Evolutionary conservation across 2,888 invertebrate genomes (phyloP), one percentile per base, ranked within the genome.

Genomic region (Eupithecia exiguata): DNA sequence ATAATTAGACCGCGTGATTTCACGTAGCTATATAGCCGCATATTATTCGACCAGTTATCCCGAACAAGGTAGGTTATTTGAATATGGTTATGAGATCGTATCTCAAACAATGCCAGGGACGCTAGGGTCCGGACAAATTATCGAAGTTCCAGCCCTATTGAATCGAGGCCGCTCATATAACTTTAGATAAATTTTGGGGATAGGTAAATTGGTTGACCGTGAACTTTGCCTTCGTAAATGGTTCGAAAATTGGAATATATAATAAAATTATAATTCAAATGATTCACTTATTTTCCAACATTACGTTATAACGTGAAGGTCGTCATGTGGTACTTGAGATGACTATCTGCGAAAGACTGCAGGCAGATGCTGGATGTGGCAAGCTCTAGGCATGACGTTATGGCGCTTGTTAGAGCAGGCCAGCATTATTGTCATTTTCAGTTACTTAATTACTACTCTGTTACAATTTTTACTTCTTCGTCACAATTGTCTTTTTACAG

Each of bases 71-170:
- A 18, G 30, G 35, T 62, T 62, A 70, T 67, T 74, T 70, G 62
- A 70, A 70, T 70, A 70, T 70, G 61, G 46, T 70, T 74, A 53
- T 58, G 30, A 66, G 69, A 36, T 66, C 53, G 25, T 46, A 68
- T 53, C 65, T 65, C 40, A 68, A 70, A 74, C 68, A 74, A 74
- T 70, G 35, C 46, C 1, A 14, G 49, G 63, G 68, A 2, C 38
- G 65, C 5, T 16, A 7, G 65, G 35, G n/a, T 46, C 68, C 36
- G 30, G 30, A 63, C 53, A 61, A 70, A 68, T 70, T 63, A 70
- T n/a, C 70, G 53, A 70, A 74, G 63, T 70, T 73, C 53, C 62
- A 35, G 16, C 62, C 18, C 14, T 67, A 69, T 69, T 72, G 72
- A 53, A 72, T 66, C 18, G 66, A 66, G 65, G 16, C 16, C 25